Evolutionary conservation across 2,888 invertebrate species (phyloP).

Genomic region (Pyralis farinalis): DNA sequence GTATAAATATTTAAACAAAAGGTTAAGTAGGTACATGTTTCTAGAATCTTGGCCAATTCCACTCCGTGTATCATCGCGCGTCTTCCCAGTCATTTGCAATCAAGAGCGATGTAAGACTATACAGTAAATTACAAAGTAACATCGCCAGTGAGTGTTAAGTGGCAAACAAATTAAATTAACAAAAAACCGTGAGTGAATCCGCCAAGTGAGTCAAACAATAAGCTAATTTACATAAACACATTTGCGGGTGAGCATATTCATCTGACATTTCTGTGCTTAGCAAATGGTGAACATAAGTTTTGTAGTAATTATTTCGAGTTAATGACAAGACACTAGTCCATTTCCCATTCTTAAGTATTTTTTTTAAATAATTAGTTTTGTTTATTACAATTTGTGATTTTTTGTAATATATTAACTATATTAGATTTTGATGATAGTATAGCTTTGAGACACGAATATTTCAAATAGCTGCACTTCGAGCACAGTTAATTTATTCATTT

Average conservation of each 20-base stretch:
- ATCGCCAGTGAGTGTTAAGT: constrained; percentile 7
- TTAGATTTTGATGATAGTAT: too few species aligned
- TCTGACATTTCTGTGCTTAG: constrained; percentile 1
- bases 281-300: constrained; percentile 1
- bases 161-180: constrained; percentile 16
- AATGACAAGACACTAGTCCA: background rate
- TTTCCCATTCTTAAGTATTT: background rate
- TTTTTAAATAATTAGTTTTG: too few species aligned
- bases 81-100: background rate
- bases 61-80: too few species aligned
- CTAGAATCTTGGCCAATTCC: too few species aligned
- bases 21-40: too few species aligned
- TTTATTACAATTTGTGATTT: too few species aligned
- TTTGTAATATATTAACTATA: too few species aligned
- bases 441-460: too few species aligned
- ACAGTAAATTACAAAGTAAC: constrained; percentile 2
- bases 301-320: constrained; percentile 4
- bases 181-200: constrained; percentile 9
- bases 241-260: background rate
- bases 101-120: background rate
- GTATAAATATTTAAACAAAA: too few species aligned
- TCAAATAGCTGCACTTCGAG: too few species aligned
- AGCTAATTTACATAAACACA: constrained; percentile 4
- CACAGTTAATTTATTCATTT: too few species aligned
- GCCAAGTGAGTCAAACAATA: constrained; percentile 5